A percentile compares a stretch with the other conserved stretches of the same genome.
These are phyloP conservation scores for Leptopilina myrica DNA, from an alignment of 2,888 invertebrate species.

Conservation along the genomic window DNA sequence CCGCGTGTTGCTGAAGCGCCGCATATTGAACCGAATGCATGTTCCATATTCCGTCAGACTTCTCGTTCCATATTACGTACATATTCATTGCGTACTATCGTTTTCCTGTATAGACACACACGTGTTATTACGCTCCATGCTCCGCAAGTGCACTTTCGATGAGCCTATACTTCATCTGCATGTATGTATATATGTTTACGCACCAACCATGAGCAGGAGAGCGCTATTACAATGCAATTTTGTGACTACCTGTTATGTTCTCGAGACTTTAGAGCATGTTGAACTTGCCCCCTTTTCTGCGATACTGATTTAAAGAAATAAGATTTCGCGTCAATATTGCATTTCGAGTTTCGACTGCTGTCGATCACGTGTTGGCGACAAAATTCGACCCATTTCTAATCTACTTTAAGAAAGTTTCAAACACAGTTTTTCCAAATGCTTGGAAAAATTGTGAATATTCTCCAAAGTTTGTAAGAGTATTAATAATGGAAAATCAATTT, in stretches of 20 bases:
- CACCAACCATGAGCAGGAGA: background rate
- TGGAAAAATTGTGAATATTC: too few species aligned
- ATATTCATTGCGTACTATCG: conserved; percentile 8
- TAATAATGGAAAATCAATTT: background rate
- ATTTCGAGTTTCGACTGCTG: too few species aligned
- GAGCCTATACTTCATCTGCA: background rate
- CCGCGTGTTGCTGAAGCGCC: background rate
- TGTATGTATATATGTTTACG: background rate
- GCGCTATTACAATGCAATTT: conserved; percentile 20
- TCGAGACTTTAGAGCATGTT: background rate
- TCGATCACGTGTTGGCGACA: too few species aligned
- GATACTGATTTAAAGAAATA: background rate
- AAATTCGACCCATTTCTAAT: too few species aligned
- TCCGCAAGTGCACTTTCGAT: conserved; percentile 3
- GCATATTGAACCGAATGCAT: conserved; percentile 53
- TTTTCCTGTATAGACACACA: background rate
- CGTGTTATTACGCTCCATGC: background rate
- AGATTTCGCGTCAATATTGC: too few species aligned
- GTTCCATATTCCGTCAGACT: conserved; percentile 66
- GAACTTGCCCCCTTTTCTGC: conserved; percentile 20
- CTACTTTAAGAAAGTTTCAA: too few species aligned
- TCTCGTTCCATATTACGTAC: conserved; percentile 48
- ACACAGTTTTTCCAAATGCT: too few species aligned
- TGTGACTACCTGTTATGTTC: conserved; percentile 14
- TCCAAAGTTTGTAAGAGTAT: too few species aligned